Conservation (phyloP, 2,888 invertebrate species). For the Lasioglossum figueresi region DNA sequence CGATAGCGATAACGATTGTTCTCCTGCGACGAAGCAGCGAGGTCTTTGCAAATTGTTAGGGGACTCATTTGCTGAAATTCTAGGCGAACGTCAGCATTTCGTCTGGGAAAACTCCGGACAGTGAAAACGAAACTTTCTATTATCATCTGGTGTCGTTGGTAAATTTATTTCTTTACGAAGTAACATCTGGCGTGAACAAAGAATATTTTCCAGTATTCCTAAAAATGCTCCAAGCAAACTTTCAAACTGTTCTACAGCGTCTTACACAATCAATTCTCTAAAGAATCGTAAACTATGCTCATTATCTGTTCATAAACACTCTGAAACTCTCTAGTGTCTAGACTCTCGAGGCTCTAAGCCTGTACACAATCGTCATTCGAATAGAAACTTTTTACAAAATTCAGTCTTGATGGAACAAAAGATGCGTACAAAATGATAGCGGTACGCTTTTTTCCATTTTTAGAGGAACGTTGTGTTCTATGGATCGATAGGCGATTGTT, state of each 20-base stretch:
- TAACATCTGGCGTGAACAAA: neutral
- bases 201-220: neutral
- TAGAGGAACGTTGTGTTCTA: neutral
- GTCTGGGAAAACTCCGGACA: neutral
- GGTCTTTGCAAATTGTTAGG: neutral
- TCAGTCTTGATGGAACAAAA: neutral
- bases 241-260: neutral
- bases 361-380: neutral
- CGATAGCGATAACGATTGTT: constrained; percentile 12
- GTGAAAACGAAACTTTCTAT: neutral
- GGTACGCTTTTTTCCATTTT: neutral
- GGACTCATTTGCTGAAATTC: neutral
- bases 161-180: too few species aligned
- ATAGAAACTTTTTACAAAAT: neutral
- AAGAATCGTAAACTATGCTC: neutral
- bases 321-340: neutral
- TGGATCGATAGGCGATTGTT: neutral
- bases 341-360: neutral
- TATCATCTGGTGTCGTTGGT: neutral
- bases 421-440: neutral
- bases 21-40: neutral
- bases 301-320: neutral
- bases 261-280: neutral
- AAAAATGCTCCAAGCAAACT: neutral
- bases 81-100: neutral